phyloP scores from a whole-genome alignment of 2,113 vertebrate species.

The Spea multiplicata region DNA sequence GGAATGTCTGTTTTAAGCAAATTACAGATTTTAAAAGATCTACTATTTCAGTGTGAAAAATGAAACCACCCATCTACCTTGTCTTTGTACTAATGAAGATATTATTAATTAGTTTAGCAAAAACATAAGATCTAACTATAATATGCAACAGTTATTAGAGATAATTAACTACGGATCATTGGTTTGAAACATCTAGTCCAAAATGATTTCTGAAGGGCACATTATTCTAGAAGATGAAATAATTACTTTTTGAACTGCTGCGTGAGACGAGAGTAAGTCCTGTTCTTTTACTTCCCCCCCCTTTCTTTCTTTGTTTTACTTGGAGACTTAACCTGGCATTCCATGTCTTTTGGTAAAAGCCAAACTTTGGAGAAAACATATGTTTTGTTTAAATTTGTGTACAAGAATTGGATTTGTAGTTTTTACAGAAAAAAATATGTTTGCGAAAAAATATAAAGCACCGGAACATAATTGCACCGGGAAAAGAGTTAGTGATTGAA shows the following conservation, averaged over 20 bases:
- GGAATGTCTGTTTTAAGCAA: constrained; percentile 81
- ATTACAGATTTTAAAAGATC: constrained; percentile 83
- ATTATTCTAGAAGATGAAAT: constrained; percentile 86
- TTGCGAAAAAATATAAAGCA: no score
- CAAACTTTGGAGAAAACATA: no score
- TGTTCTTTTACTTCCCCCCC: constrained; percentile 66
- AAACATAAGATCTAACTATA: constrained; percentile 83
- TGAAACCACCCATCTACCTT: constrained; percentile 80
- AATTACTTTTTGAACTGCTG: constrained; percentile 84
- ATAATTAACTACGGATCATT: constrained; percentile 87
- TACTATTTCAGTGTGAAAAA: constrained; percentile 82
- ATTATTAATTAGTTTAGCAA: constrained; percentile 87
- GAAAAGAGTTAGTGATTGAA: no score
- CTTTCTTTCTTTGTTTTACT: constrained; percentile 72
- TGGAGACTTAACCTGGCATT: no score
- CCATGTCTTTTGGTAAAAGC: no score
- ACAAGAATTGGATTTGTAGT: no score
- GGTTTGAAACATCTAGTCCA: constrained; percentile 84
- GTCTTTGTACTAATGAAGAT: constrained; percentile 85
- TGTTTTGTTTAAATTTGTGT: no score
- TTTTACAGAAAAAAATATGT: no score
- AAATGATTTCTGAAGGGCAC: constrained; percentile 84
- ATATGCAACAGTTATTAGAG: constrained; percentile 88
- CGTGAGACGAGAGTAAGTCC: constrained; percentile 69
- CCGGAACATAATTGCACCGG: no score